Percentiles rank a stretch among this genome's conserved stretches.
Conservation (phyloP, 2,797 vertebrate species). For the Triplophysa bombifrons region DNA sequence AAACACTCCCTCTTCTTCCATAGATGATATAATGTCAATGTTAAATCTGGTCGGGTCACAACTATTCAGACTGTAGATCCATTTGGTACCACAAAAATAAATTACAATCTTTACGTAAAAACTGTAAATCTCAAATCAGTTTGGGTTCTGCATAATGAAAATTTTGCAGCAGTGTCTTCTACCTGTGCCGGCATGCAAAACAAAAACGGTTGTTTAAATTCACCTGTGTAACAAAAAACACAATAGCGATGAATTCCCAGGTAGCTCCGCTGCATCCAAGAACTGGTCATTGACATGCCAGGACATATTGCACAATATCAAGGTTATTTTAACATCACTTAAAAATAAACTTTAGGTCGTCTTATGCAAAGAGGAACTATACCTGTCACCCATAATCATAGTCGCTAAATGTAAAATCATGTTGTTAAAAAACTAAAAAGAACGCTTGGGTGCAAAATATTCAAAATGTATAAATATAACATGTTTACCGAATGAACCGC, state of each 20-base stretch:
- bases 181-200: slow-evolving; percentile 35
- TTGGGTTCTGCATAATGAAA: background rate
- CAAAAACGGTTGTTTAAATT: background rate
- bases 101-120: background rate
- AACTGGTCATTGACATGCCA: slow-evolving; percentile 5
- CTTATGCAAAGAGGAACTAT: background rate
- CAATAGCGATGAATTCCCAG: background rate
- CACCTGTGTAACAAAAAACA: background rate
- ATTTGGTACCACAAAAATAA: background rate
- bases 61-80: too few relatives aligned
- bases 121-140: background rate
- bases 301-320: slow-evolving; percentile 40
- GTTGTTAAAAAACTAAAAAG: background rate
- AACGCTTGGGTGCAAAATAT: slow-evolving; percentile 1
- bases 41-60: too few relatives aligned
- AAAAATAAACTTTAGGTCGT: background rate
- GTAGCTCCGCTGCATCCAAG: background rate
- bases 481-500: slow-evolving; percentile 25
- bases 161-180: slow-evolving; percentile 9
- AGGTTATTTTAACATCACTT: background rate
- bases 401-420: background rate
- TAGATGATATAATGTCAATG: too few relatives aligned
- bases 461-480: slow-evolving; percentile 22
- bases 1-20: too few relatives aligned
- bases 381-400: background rate